These are phyloP conservation scores for Tyria jacobaeae DNA, from an alignment of 2,888 invertebrate species.

Conservation along the genomic window DNA sequence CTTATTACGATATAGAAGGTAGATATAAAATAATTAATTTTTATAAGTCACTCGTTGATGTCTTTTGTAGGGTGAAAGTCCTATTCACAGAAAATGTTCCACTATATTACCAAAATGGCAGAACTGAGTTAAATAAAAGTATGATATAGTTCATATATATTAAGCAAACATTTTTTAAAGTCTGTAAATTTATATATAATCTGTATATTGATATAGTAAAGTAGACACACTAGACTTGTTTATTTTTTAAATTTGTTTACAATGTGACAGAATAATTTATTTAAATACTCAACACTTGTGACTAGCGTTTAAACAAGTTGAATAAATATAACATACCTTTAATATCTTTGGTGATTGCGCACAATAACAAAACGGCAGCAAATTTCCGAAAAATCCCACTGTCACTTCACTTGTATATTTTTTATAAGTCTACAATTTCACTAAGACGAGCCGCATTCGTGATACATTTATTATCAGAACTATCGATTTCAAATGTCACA, in stretches of 20 bases:
- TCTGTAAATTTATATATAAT: not conserved
- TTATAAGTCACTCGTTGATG: conserved; percentile 69
- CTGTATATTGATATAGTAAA: not conserved
- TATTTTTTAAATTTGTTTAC: conserved; percentile 18
- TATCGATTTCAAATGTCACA: conserved; percentile 80
- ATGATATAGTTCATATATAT: not conserved
- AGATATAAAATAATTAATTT: not conserved
- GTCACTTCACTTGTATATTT: conserved; percentile 71
- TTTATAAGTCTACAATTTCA: conserved; percentile 68
- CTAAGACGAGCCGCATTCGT: conserved; percentile 61
- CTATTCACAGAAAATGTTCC: not conserved
- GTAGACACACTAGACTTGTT: conserved; percentile 11
- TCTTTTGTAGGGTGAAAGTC: conserved; percentile 64
- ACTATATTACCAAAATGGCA: not conserved
- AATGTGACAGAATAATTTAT: conserved; percentile 24
- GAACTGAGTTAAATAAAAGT: not conserved
- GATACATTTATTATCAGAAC: conserved; percentile 66
- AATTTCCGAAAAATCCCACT: conserved; percentile 73
- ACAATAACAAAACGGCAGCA: conserved; percentile 49
- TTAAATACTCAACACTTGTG: conserved; percentile 34
- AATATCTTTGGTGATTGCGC: conserved; percentile 76
- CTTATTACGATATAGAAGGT: not conserved
- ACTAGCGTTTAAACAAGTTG: conserved; percentile 34
- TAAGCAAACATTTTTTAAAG: not conserved
- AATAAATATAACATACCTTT: conserved; percentile 70